These are phyloP conservation scores for Volucella bombylans DNA, from an alignment of 2,888 invertebrate species.

Conservation along the genomic window DNA sequence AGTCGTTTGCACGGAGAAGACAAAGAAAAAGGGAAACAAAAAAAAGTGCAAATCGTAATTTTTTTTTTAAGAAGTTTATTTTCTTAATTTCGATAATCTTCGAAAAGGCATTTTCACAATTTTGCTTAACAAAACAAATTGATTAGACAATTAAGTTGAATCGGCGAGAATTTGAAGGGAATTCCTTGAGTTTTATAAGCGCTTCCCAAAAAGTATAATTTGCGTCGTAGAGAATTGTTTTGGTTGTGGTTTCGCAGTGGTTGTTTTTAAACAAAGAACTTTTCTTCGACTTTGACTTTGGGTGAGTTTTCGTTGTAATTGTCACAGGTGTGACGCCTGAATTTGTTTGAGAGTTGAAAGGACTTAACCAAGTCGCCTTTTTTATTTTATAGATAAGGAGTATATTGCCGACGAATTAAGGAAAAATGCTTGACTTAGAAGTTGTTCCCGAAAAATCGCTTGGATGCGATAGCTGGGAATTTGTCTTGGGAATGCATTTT, in stretches of 20 bases:
- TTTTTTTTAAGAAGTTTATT: conserved; percentile 42
- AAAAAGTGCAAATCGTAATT: conserved; percentile 69
- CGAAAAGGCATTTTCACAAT: conserved; percentile 14
- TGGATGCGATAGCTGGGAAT: conserved; percentile 99
- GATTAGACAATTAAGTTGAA: conserved; percentile 31
- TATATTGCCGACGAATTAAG: background rate
- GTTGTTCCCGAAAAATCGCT: conserved; percentile 97
- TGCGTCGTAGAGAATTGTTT: conserved; percentile 74
- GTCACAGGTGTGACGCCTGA: conserved; percentile 4
- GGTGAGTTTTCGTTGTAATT: conserved; percentile 58
- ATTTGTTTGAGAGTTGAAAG: conserved; percentile 6
- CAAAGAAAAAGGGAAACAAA: conserved; percentile 70
- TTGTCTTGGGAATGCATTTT: conserved; percentile 96
- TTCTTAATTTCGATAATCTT: conserved; percentile 32
- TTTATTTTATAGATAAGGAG: conserved; percentile 56
- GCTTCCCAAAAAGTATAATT: conserved; percentile 49
- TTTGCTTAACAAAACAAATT: conserved; percentile 4
- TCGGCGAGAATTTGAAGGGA: conserved; percentile 15
- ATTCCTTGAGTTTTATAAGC: conserved; percentile 65
- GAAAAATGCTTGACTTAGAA: conserved; percentile 96
- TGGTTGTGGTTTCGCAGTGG: conserved; percentile 73
- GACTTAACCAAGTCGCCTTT: background rate
- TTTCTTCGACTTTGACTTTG: conserved; percentile 59
- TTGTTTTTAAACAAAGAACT: conserved; percentile 74
- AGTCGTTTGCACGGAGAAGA: conserved; percentile 66